Evolutionary conservation across 2,113 vertebrate species (phyloP), one percentile per base, ranked within the genome.

Genomic region (Gyps fulvus): DNA sequence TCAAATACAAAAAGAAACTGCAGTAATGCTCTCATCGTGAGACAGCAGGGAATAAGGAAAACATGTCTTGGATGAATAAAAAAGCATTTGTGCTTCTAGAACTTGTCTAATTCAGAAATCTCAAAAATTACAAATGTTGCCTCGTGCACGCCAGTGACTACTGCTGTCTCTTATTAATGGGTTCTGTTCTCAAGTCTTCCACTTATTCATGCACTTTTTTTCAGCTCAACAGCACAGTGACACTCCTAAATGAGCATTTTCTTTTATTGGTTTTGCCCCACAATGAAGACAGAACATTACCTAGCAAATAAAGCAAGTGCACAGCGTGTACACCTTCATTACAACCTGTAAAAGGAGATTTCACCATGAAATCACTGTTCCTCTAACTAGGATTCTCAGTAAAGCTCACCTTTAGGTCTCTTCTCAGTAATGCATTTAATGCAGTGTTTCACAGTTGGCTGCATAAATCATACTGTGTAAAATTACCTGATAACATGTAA

Each of bases 251-350:
- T 3, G 34, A 71, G 47, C 10, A 1, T 36, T 57, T 31, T 7
- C 19, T 76, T 26, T 25, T 5, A 1, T 7, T 34, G n/a, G 12
- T 2, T 22, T 57, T 54, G 11, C 23, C 25, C 38, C 38, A 8
- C 1, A 0, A 4, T 1, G 38, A 9, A 65, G 54, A 11, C 7
- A 21, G 70, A 47, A 4, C 11, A 7, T 32, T 7, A 29, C 36
- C 15, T 4, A 13, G 45, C 21, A 38, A 14, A 25, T 5, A 21
- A 20, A 49, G 45, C 54, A 45, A 43, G n/a, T 1, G 1, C 45
- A 7, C 29, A 9, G 50, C 3, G 0, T 3, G 1, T 2, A 9
- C 1, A 0, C 21, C 61, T 21, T 5, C 2, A 0, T 8, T 19
- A 21, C 25, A 19, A 0, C 12, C 40, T 4, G 40, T 2, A 3